Evolutionary conservation across 1,140 invertebrate genomes (phyloP), one percentile per base, ranked within the genome.

Genomic region (Rhopalosiphum maidis): DNA sequence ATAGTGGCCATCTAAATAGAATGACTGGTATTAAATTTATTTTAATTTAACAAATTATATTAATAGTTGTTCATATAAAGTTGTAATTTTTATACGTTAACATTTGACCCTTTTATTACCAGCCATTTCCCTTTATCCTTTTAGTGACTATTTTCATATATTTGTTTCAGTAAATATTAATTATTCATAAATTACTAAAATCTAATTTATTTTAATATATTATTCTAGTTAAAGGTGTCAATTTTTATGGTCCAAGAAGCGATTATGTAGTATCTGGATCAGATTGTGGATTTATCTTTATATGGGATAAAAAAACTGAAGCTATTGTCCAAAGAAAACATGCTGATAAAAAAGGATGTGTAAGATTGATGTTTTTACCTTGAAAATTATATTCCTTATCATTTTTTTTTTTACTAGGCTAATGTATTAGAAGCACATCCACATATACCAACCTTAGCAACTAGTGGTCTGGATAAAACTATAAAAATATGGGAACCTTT

Each of bases 351-450:
- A 96, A 97, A 94, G 98, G 98, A 94, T 97, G 98, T 95, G 98
- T 99, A 95, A 96, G 97, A 55, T 55, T 25, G 25, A 89, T 23
- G 15, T 96, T 94, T 30, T 86, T 43, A 51, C 4, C 35, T 22
- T 93, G 51, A 51, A 89, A 89, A 41, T 55, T 25, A 89, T 89
- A 55, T 91, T 77, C 2, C 21, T 83, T 54, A 51, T 85, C 2
- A 51, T 85, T 41, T 51, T 93, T 54, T 25, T 51, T 43, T 11
- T 93, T 89, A 23, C 93, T 95, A 98, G 97, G 97, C 99, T 1
- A 99, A 99, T 96, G 98, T 97, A 94, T 95, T 99, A 94, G 98
- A 99, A 95, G 97, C 97, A 21, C 98, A 99, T 95, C 98, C 99
- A 2, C 96, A 96, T 94, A 96, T 97, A 94, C 99, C 99, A 25